Percentiles rank a stretch among this genome's conserved stretches.
phyloP scores from a whole-genome alignment of 2,797 vertebrate genomes.

The Nyctibius grandis region DNA sequence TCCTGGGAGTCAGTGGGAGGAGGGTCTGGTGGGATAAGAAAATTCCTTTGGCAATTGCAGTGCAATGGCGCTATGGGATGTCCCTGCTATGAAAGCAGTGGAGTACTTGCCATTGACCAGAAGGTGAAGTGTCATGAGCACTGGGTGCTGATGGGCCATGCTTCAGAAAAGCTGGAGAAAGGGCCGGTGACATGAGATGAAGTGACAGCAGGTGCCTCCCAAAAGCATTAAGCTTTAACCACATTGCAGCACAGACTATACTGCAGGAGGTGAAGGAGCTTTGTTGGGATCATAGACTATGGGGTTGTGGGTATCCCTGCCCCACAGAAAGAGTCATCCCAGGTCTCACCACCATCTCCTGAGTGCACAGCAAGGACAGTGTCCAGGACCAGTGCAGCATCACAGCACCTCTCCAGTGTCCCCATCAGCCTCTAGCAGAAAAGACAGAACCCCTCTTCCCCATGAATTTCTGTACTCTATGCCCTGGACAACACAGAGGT shows the following conservation, averaged over 20 bases:
- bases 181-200: rapidly evolving
- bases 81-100: not conserved
- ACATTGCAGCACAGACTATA: not conserved
- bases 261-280: not conserved
- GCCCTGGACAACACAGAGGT: not conserved
- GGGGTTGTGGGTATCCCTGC: not conserved
- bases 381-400: not conserved
- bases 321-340: not conserved
- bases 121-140: not conserved
- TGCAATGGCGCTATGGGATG: not conserved
- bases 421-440: not conserved
- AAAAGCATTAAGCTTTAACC: not conserved
- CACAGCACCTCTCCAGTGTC: not conserved
- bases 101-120: not conserved
- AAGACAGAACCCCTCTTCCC: not conserved
- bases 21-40: not conserved
- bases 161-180: not conserved
- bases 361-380: not conserved
- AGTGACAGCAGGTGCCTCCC: not conserved
- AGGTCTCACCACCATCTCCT: not conserved
- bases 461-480: not conserved
- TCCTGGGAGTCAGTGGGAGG: not conserved
- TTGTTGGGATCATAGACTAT: not conserved
- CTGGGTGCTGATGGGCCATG: not conserved
- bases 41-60: not conserved